Evolutionary conservation across 2,113 vertebrate species (phyloP), one percentile per base, ranked within the genome.

Genomic region (Paedocypris sp.): DNA sequence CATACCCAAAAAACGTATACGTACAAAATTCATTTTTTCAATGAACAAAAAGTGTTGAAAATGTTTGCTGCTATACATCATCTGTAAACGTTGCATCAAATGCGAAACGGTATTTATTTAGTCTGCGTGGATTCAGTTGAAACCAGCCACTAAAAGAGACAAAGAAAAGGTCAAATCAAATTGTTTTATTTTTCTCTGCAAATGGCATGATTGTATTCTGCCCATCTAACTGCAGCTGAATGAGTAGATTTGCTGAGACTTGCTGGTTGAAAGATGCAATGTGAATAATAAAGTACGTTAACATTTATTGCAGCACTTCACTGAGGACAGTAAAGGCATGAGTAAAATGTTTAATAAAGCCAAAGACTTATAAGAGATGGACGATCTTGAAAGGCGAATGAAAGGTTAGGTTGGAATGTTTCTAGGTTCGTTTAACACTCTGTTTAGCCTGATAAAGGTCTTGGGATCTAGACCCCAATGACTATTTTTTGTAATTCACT

Each of bases 191-290:
- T 62, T 61, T 13, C 25, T 45, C 18, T 3, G 18, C 39, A 53
- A 71, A 64, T 38, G 43, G 45, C 45, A 63, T 56, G 45, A 62
- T 69, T 69, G 33, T 38, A 62, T 73, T 69, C 43, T 62, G 49
- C 60, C 51, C 60, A 38, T 47, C 70, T 65, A 39, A 52, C 71
- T 64, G 45, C 35, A 46, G 57, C 57, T 51, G 68, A 66, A 64
- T 68, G 47, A 36, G 65, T 67, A 46, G 66, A 67, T 73, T 71
- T 71, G 72, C 68, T 38, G 20, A 42, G 58, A 53, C 39, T 56
- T 50, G 7, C 58, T 48, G 65, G 64, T 59, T 36, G 52, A 46
- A 64, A 35, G 32, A 51, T 42, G 23, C 22, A 6, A n/a, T 8
- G 20, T 7, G 19, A 45, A 54, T 65, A 52, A 43, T 51, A 11